Evolutionary conservation across 2,797 vertebrate species (phyloP).

Genomic region (Sebastes diploproa): DNA sequence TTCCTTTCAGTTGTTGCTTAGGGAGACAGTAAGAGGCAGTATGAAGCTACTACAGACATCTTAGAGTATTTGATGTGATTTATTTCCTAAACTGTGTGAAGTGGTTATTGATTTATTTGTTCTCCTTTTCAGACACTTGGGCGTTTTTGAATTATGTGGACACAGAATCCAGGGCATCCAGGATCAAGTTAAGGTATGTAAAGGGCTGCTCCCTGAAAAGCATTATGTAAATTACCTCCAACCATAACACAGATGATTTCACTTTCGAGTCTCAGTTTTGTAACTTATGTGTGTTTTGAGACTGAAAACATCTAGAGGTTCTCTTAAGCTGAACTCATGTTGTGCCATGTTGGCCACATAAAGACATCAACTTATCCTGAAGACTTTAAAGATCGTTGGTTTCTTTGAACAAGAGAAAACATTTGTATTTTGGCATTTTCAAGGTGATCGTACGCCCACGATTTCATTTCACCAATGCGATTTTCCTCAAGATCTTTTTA

Average conservation of each 20-base stretch:
- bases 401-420: not conserved
- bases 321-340: not conserved
- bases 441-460: not conserved
- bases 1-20: not conserved
- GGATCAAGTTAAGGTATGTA: constrained; percentile 66
- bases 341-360: not conserved
- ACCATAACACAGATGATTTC: not conserved
- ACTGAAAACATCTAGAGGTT: not conserved
- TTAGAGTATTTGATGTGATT: not conserved
- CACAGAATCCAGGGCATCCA: constrained; percentile 14
- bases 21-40: not conserved
- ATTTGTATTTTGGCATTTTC: constrained; percentile 18
- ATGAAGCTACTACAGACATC: not conserved
- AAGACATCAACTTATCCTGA: not conserved
- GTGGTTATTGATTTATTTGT: not conserved
- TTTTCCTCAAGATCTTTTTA: constrained; percentile 20
- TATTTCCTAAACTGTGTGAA: not conserved
- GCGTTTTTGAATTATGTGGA: constrained; percentile 20
- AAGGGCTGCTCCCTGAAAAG: constrained; percentile 23
- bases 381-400: not conserved
- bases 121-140: not conserved
- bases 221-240: not conserved
- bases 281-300: not conserved
- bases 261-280: not conserved
- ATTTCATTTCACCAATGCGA: constrained; percentile 36